Base-by-base conservation (phyloP, 2,113 vertebrate genomes). In the Dasyprocta punctata region DNA sequence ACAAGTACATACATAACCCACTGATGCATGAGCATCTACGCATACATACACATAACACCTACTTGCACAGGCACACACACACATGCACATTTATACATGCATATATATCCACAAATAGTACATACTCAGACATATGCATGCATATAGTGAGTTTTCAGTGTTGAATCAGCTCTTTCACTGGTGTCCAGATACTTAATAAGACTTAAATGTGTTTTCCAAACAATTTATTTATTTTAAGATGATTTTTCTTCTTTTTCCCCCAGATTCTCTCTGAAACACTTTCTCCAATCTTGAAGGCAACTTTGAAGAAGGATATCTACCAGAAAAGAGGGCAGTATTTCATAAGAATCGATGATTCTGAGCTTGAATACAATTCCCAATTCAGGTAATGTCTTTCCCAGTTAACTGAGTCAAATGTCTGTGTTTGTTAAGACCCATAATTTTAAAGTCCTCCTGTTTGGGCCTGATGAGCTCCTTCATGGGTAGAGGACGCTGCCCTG, bases 201-300 rank as follows among this genome's bases (percentile, higher is more conserved):
- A 38, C 86, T 83, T 38, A 10, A 44, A 85, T 89, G 16, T 75
- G 9, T 38, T 38, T 85, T 67, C 56, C 44, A 58, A 30, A 38
- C 63, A 30, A 85, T 67, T n/a, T 54, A 19, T 38, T 5, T 69
- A 33, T 69, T 69, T 69, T 60, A 13, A 38, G 47, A 49, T 28
- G 8, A 71, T 17, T 30, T 94, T 94, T 94, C 81, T 67, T 85
- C 1, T 69, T 90, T 0, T 85, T 90, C 49, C n/a, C 93, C 67
- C 90, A 99, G 98, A 97, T 98, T 94, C 49, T 98, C 75, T 85
- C 95, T 69, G 98, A 98, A 96, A 95, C 90, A 58, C 41, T 98
- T 84, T 91, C 98, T 94, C 98, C 98, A 67, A 95, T 47, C 54
- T 94, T 99, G 75, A 98, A 97, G 80, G 94, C 97, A n/a, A 77